Percentiles rank a stretch among this genome's conserved stretches.
phyloP scores from a whole-genome alignment of 1,140 invertebrate species.

The Neodiprion fabricii region DNA sequence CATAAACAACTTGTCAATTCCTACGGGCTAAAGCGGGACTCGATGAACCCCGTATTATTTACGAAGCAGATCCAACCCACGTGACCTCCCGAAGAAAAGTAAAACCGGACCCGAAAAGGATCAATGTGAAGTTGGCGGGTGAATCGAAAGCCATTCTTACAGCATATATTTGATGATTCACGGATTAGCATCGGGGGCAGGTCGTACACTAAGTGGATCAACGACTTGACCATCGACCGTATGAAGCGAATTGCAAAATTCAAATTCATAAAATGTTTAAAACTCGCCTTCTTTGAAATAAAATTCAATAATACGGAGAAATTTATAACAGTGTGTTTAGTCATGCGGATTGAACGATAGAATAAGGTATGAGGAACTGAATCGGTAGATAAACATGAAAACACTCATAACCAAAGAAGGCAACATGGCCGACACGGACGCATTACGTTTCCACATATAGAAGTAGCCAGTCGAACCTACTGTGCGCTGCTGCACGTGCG shows the following conservation, averaged over 20 bases:
- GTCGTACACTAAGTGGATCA: neutral
- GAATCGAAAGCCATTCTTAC: neutral
- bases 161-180: neutral
- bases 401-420: slow-evolving; percentile 8
- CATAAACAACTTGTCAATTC: no score
- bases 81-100: neutral
- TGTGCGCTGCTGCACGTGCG: slow-evolving; percentile 1
- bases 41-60: no score
- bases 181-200: neutral
- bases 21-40: no score
- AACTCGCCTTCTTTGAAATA: no score
- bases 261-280: no score
- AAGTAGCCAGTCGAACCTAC: neutral
- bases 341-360: no score
- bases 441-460: slow-evolving; percentile 6
- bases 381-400: neutral
- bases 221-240: no score
- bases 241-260: neutral
- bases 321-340: no score
- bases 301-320: no score
- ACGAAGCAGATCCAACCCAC: neutral
- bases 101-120: neutral
- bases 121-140: neutral
- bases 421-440: neutral
- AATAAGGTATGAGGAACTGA: neutral